phyloP scores from a whole-genome alignment of 2,888 invertebrate species.

The Cosmia trapezina region DNA sequence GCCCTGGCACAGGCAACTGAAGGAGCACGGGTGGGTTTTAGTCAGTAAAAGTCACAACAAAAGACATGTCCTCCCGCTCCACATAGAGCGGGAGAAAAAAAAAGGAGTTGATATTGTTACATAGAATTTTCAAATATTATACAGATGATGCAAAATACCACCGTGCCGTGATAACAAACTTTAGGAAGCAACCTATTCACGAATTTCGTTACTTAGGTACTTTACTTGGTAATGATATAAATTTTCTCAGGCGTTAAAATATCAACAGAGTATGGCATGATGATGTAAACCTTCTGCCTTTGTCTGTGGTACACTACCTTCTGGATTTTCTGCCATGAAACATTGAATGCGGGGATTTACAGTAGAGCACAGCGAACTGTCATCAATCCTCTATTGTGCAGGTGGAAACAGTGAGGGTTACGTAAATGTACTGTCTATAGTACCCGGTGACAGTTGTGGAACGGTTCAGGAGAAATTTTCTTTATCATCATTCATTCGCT shows the following conservation, averaged over 20 bases:
- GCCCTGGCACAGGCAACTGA: too few species aligned
- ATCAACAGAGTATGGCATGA: neutral
- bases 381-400: constrained; percentile 71
- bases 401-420: constrained; percentile 40
- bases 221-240: neutral
- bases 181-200: neutral
- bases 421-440: constrained; percentile 41
- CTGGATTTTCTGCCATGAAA: constrained; percentile 51
- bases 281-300: constrained; percentile 22
- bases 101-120: neutral
- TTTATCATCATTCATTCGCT: constrained; percentile 4
- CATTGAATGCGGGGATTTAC: constrained; percentile 75
- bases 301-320: neutral
- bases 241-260: neutral
- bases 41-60: too few species aligned
- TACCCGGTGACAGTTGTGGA: neutral
- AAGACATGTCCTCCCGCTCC: too few species aligned
- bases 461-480: neutral
- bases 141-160: neutral
- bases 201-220: neutral
- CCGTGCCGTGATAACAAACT: neutral
- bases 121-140: neutral
- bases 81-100: too few species aligned
- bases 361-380: constrained; percentile 67
- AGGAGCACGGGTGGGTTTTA: too few species aligned